Evolutionary conservation across 2,113 vertebrate genomes (phyloP).

Genomic region (Lophius piscatorius): DNA sequence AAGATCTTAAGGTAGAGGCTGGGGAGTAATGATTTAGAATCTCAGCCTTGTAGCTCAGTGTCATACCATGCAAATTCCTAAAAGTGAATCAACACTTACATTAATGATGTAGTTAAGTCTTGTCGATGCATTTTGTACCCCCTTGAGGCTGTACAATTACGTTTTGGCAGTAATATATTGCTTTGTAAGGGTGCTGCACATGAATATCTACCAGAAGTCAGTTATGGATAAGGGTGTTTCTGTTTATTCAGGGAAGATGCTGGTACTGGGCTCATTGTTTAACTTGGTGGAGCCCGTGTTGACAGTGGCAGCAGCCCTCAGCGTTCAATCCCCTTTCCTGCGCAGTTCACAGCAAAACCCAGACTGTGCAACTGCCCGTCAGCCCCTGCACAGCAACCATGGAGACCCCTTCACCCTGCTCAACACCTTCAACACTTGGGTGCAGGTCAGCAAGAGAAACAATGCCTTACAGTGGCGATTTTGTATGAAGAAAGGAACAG

Average conservation of each 20-base stretch:
- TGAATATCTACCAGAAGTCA: not conserved
- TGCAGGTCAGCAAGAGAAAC: slow-evolving; percentile 81
- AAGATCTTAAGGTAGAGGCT: too few relatives aligned
- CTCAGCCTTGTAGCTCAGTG: too few relatives aligned
- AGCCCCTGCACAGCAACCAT: slow-evolving; percentile 86
- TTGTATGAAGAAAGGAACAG: not conserved
- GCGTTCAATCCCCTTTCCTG: slow-evolving; percentile 88
- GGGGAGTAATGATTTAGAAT: too few relatives aligned
- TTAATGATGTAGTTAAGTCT: too few relatives aligned
- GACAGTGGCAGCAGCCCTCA: slow-evolving; percentile 86
- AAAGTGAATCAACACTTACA: too few relatives aligned
- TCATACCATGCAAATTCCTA: too few relatives aligned
- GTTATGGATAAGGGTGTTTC: slow-evolving; percentile 2
- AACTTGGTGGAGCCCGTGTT: slow-evolving; percentile 85
- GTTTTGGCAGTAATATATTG: too few relatives aligned
- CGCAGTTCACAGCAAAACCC: slow-evolving; percentile 82
- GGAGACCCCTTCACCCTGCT: slow-evolving; percentile 92
- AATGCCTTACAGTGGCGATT: not conserved
- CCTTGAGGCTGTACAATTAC: too few relatives aligned
- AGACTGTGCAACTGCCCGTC: slow-evolving; percentile 77
- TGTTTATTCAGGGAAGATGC: slow-evolving; percentile 86
- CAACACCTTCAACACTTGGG: slow-evolving; percentile 90
- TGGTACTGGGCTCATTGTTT: slow-evolving; percentile 88
- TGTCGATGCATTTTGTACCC: too few relatives aligned
- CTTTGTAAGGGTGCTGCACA: too few relatives aligned